Base-by-base conservation (phyloP, 2,113 vertebrate genomes). In the Leptodactylus fuscus region DNA sequence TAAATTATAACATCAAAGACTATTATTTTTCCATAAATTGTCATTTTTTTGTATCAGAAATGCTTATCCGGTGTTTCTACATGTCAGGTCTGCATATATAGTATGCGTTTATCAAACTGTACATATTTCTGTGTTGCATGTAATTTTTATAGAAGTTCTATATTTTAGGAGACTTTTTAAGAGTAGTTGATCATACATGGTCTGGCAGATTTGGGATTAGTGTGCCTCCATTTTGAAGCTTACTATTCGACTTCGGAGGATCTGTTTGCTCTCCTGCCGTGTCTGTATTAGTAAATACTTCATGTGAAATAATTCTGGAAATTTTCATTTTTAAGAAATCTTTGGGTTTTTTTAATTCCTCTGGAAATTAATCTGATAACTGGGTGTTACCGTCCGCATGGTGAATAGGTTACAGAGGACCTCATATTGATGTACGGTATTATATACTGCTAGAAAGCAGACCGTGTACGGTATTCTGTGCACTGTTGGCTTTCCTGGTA, bases 71-170 rank as follows among this genome's bases (percentile, higher is more conserved):
- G 36, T 51, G 58, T 85, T 85, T 70, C n/a, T 73, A 55, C n/a
- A 12, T 49, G 20, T 62, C 74, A 78, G 32, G 27, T 20, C 29
- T 15, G 18, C 22, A 44, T 55, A 20, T 41, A 34, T 48, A 41
- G 22, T 29, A 27, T 58, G 24, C 60, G 46, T 29, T 36, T 27
- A 24, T 36, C 73, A 51, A 15, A 51, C 2, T 85, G 34, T 79
- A 85, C 51, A 85, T 79, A 85, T 65, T 85, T 78, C n/a, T 48
- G 46, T 78, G 44, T 85, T 76, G 82, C 70, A 83, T 83, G 82
- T 60, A 11, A 48, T 82, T 49, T 69, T 44, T 38, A 81, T 69
- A 81, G 20, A 81, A n/a, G 48, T 70, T n/a, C 34, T 53, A 82
- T 73, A 73, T 82, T 70, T 70, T 29, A 82, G 48, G 12, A 36